A percentile compares a stretch with the other conserved stretches of the same genome.
Conservation (phyloP, 2,888 invertebrate genomes). For the Himalopsyche kuldschensis region DNA sequence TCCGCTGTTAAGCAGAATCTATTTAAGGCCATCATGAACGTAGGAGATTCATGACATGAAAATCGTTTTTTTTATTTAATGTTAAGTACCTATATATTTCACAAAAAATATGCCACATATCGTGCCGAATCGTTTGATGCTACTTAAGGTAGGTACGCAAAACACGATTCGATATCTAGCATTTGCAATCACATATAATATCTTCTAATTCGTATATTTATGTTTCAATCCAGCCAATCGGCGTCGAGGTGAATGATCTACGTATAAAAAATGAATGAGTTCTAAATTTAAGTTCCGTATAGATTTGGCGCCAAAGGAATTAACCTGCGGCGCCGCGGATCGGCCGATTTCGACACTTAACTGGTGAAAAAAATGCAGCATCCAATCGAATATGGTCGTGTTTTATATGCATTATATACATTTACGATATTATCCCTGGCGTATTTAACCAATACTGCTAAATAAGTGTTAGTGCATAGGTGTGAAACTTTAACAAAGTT, state of each 20-base stretch:
- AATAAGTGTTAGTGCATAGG: no score
- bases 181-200: background rate
- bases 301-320: background rate
- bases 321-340: background rate
- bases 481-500: no score
- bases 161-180: background rate
- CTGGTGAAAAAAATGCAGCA: background rate
- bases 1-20: no score
- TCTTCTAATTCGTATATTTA: background rate
- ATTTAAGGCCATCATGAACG: no score
- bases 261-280: background rate
- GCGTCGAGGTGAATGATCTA: background rate
- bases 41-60: no score
- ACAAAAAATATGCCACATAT: no score
- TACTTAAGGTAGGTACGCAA: background rate
- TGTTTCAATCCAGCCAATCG: background rate
- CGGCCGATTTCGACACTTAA: background rate
- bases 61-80: no score
- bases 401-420: no score
- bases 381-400: no score
- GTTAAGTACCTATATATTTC: no score
- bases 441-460: no score
- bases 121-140: background rate
- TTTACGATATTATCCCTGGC: no score
- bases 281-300: background rate